phyloP scores from a whole-genome alignment of 2,797 vertebrate genomes.

The Hydrocynus forskahlii region DNA sequence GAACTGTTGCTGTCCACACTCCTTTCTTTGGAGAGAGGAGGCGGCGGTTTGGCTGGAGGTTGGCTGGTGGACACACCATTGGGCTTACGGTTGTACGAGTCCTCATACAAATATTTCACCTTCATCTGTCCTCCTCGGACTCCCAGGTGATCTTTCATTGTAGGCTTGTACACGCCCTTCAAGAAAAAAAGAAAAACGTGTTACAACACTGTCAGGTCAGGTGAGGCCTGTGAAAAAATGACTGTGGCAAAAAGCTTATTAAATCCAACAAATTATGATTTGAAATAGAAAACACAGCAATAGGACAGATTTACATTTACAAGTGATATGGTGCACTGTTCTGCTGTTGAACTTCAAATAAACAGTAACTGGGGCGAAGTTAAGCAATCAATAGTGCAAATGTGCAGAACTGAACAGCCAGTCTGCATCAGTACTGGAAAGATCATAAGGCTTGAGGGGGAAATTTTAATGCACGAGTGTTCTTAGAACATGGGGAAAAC shows the following conservation, averaged over 20 bases:
- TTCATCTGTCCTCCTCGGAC: slow-evolving; percentile 83
- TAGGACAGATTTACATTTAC: neutral
- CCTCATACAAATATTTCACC: slow-evolving; percentile 93
- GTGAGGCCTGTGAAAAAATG: neutral
- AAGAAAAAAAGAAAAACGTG: slow-evolving; percentile 47
- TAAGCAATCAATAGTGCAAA: slow-evolving; percentile 45
- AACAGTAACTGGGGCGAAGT: slow-evolving; percentile 28
- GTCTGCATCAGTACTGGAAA: slow-evolving; percentile 18
- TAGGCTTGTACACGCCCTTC: slow-evolving; percentile 78
- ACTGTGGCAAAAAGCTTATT: neutral
- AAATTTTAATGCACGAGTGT: slow-evolving; percentile 41
- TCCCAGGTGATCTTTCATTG: slow-evolving; percentile 84
- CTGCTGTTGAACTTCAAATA: slow-evolving; percentile 13
- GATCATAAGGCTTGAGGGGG: slow-evolving; percentile 12
- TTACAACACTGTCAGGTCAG: neutral
- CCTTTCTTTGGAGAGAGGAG: slow-evolving; percentile 82
- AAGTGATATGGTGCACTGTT: neutral
- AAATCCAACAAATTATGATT: slow-evolving; percentile 1
- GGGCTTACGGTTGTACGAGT: slow-evolving; percentile 85
- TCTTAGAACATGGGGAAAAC: slow-evolving; percentile 33
- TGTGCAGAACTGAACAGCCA: slow-evolving; percentile 40
- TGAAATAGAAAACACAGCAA: neutral
- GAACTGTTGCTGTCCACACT: slow-evolving; percentile 77
- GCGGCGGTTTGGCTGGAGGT: slow-evolving; percentile 74
- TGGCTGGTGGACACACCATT: slow-evolving; percentile 72